These are phyloP conservation scores for Aplidium turbinatum DNA, from an alignment of 23 tunicate genomes.

Conservation along the genomic window DNA sequence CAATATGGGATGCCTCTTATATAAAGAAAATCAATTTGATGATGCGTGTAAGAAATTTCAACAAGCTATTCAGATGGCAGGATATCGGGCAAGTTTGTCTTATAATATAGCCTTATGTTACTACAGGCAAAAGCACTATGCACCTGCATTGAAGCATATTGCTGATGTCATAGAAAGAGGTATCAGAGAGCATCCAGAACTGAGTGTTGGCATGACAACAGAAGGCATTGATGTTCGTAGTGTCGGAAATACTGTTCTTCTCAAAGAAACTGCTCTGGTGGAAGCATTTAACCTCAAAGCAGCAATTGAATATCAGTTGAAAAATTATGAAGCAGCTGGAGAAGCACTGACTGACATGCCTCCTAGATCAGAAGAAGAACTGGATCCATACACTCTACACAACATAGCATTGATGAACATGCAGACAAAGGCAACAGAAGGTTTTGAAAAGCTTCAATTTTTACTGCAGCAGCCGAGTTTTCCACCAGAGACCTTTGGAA, in stretches of 20 bases:
- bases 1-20: slow-evolving; percentile 87
- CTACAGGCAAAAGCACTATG: slow-evolving; percentile 84
- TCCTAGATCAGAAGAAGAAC: slow-evolving; percentile 90
- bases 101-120: slow-evolving; percentile 93
- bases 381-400: slow-evolving; percentile 93
- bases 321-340: slow-evolving; percentile 89
- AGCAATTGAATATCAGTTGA: slow-evolving; percentile 94
- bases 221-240: slow-evolving; percentile 98
- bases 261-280: slow-evolving; percentile 90
- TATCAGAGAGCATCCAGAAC: slow-evolving; percentile 95
- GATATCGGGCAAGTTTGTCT: slow-evolving; percentile 71
- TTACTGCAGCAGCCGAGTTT: slow-evolving; percentile 73
- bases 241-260: slow-evolving; percentile 87
- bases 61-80: slow-evolving; percentile 86
- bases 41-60: slow-evolving; percentile 94
- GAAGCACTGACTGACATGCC: slow-evolving; percentile 99
- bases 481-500: slow-evolving; percentile 94
- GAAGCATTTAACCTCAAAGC: slow-evolving; percentile 98
- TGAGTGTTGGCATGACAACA: slow-evolving; percentile 98
- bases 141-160: slow-evolving; percentile 95
- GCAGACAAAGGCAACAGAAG: slow-evolving; percentile 79
- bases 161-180: slow-evolving; percentile 99
- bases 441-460: slow-evolving; percentile 93
- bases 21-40: slow-evolving; percentile 78
- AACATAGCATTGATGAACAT: slow-evolving; percentile 96